Evolutionary conservation across 1,140 invertebrate genomes (phyloP), one percentile per base, ranked within the genome.

Genomic region (Musca vetustissima): DNA sequence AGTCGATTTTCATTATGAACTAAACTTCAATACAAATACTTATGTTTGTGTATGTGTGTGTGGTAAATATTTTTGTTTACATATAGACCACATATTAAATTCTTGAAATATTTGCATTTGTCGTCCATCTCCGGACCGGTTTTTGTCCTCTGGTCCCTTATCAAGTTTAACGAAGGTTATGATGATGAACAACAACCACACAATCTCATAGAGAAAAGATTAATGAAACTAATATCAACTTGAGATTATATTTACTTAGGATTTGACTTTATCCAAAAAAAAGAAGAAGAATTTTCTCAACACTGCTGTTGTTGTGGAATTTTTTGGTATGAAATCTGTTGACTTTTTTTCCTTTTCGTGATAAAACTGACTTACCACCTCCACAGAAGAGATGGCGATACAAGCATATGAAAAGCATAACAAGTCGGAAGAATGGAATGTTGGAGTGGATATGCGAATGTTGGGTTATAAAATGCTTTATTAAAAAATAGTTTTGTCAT

Each of bases 401-500:
- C 7, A n/a, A 57, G 6, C 19, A 55, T 9, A 59, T 21, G n/a
- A 59, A 28, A 17, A 28, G 14, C 15, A 55, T 55, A 28, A 32
- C n/a, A 28, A n/a, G n/a, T n/a, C n/a, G n/a, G n/a, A 17, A 59
- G 21, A 28, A 61, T 6, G n/a, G 28, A 61, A 61, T 61, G 36
- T 11, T 21, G 19, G 17, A 21, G 32, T 28, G 36, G 8, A 17
- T 36, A 21, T n/a, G 22, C 28, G 36, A n/a, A n/a, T n/a, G 57
- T 36, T 11, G 22, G 57, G 36, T 28, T 11, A 61, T 11, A 2
- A 61, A 32, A 61, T 59, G 28, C 57, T 61, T 61, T 61, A 61
- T 61, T 61, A 61, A 61, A 61, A 61, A 61, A 61, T 61, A 36
- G 57, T 61, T 61, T 61, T 61, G 57, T 43, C 57, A 61, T 61